Evolutionary conservation across 2,888 invertebrate genomes (phyloP), one percentile per base, ranked within the genome.

Genomic region (Serrognathus titanus): DNA sequence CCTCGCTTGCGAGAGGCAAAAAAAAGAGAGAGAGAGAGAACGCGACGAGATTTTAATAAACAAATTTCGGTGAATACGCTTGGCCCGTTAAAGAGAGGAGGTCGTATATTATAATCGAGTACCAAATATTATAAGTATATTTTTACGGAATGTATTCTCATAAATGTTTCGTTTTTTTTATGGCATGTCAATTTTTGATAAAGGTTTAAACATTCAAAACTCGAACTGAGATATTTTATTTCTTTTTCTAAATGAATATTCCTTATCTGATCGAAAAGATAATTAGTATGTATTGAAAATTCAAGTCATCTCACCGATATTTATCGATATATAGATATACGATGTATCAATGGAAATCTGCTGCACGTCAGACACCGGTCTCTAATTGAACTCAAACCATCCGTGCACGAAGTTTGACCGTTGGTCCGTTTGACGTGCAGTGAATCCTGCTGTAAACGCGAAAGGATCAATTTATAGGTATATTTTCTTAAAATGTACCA

Each of bases 241-340:
- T 66, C 67, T 73, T 71, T 74, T 69, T 72, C 63, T 63, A 73
- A 74, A 75, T 73, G 75, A 73, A 73, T 72, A 71, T 66, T 65
- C 61, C 74, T 75, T 75, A 75, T 75, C 75, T 75, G 75, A 75
- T 75, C 70, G 48, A 71, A 70, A 73, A 75, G 73, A 75, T 75
- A 75, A 75, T 75, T 75, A 75, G 75, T 75, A 75, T 74, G 75
- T 75, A 75, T 75, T 74, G 75, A 75, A 75, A 72, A 71, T 75
- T 74, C 75, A 73, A 75, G 75, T 75, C 75, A 75, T 75, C 74
- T 74, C 67, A 59, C 48, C 67, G 73, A 73, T 74, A 74, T 74
- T 74, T 74, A 74, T 75, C 74, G 74, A 72, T 69, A 67, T 71
- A 69, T 71, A 69, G 70, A 69, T 71, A 71, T 68, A 67, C 54